These are phyloP conservation scores for Notolepis coatsorum DNA, from an alignment of 2,797 vertebrate species.

Conservation along the genomic window DNA sequence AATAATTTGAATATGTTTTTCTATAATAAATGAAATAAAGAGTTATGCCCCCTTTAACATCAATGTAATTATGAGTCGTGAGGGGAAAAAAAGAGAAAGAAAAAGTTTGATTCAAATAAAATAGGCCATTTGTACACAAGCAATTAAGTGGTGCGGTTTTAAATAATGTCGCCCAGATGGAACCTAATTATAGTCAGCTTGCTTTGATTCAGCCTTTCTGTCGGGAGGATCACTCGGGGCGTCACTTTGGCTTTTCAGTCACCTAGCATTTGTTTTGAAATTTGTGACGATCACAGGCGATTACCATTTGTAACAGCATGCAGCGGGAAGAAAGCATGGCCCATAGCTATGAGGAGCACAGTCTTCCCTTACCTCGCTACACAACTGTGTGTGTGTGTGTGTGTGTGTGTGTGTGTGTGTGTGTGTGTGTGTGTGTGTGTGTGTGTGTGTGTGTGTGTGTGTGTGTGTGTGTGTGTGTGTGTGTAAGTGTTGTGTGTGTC, in stretches of 20 bases:
- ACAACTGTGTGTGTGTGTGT: slow-evolving; percentile 38
- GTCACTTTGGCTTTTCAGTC: slow-evolving; percentile 82
- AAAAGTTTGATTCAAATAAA: slow-evolving; percentile 83
- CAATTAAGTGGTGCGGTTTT: slow-evolving; percentile 83
- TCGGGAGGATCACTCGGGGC: slow-evolving; percentile 78
- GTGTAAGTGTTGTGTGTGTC: slow-evolving; percentile 24
- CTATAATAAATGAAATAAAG: slow-evolving; percentile 68
- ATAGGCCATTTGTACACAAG: slow-evolving; percentile 86
- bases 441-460: slow-evolving; percentile 6
- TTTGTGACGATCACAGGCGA: slow-evolving; percentile 81
- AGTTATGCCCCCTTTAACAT: slow-evolving; percentile 70
- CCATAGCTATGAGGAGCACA: slow-evolving; percentile 74
- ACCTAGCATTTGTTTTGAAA: slow-evolving; percentile 84
- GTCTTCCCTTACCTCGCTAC: slow-evolving; percentile 55
- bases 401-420: slow-evolving; percentile 16
- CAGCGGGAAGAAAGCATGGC: slow-evolving; percentile 78
- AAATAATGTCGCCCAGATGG: slow-evolving; percentile 85
- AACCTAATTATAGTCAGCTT: slow-evolving; percentile 85
- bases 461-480: slow-evolving; percentile 11
- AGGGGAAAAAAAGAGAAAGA: slow-evolving; percentile 64
- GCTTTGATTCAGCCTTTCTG: slow-evolving; percentile 81
- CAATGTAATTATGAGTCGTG: slow-evolving; percentile 79
- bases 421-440: slow-evolving; percentile 10
- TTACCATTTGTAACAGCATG: slow-evolving; percentile 80
- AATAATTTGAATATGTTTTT: slow-evolving; percentile 72